These are phyloP conservation scores for Cercocebus atys DNA, from an alignment of 2,113 vertebrate species.

Conservation along the genomic window DNA sequence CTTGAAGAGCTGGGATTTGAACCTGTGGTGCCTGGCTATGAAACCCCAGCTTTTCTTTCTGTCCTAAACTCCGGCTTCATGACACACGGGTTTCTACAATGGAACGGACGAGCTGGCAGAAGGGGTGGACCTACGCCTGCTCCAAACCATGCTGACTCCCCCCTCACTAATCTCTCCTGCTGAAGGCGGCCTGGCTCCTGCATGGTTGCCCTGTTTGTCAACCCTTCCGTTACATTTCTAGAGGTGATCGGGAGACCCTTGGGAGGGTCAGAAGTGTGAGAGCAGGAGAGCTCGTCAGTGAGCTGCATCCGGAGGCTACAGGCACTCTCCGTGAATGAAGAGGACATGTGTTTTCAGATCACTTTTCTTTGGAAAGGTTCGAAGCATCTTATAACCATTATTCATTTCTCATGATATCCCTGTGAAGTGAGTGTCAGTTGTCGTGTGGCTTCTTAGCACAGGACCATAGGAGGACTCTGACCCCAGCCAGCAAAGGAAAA, in stretches of 20 bases:
- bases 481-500: neutral
- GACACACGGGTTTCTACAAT: rapidly evolving
- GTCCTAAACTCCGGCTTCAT: neutral
- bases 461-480: neutral
- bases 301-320: neutral
- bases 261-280: neutral
- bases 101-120: neutral
- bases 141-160: neutral
- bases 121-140: neutral
- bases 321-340: neutral
- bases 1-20: neutral
- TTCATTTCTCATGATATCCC: slow-evolving; percentile 28
- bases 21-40: neutral
- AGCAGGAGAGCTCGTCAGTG: neutral
- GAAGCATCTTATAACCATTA: slow-evolving; percentile 50
- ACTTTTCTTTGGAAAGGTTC: slow-evolving; percentile 35
- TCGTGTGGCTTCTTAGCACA: neutral
- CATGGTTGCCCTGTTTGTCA: neutral
- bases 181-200: neutral
- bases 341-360: slow-evolving; percentile 40
- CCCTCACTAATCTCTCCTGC: neutral
- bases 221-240: neutral
- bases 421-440: slow-evolving; percentile 23
- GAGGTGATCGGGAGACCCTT: neutral
- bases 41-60: neutral